Evolutionary conservation across 2,797 vertebrate genomes (phyloP), one percentile per base, ranked within the genome.

Genomic region (Harpagifer antarcticus): DNA sequence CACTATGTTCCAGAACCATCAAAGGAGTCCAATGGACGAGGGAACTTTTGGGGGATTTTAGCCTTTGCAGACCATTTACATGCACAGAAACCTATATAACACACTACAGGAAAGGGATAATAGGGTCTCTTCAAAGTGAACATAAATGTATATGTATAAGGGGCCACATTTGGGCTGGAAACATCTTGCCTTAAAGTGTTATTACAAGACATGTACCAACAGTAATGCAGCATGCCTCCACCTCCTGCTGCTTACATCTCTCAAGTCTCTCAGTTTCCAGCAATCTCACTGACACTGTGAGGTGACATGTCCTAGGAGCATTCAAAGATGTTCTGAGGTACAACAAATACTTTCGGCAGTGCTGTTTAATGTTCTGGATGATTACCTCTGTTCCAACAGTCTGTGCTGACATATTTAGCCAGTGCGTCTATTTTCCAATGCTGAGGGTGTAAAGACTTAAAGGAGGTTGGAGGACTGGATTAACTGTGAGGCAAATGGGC

Each of bases 401-500:
- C 74, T 59, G 66, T 68, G 80, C 76, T 76, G 81, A 88, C 80
- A 86, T 74, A 78, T 86, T 86, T 84, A 85, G 76, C 66, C 80
- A 60, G 27, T 50, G 58, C 80, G 72, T 86, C 77, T 88, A 65
- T 86, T 84, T 89, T 45, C 71, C 47, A 82, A 69, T 78, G 82
- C 89, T 80, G 83, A 78, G 80, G 74, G 80, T 45, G 54, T 70
- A 79, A 83, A 87, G 80, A 83, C 78, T 86, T 70, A 63, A 31
- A 76, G 67, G 61, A 71, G 66, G 76, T 81, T 68, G 76, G 75
- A 76, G 57, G 72, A 87, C 62, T 81, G 79, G 88, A 88, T 87
- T 81, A 86, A 78, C 78, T 17, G 82, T 88, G 87, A 88, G 72
- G 86, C 78, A 90, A 92, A 92, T 90, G 84, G 84, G 81, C 85